Evolutionary conservation across 2,797 vertebrate species (phyloP).

Genomic region (Kryptopterus vitreolus): DNA sequence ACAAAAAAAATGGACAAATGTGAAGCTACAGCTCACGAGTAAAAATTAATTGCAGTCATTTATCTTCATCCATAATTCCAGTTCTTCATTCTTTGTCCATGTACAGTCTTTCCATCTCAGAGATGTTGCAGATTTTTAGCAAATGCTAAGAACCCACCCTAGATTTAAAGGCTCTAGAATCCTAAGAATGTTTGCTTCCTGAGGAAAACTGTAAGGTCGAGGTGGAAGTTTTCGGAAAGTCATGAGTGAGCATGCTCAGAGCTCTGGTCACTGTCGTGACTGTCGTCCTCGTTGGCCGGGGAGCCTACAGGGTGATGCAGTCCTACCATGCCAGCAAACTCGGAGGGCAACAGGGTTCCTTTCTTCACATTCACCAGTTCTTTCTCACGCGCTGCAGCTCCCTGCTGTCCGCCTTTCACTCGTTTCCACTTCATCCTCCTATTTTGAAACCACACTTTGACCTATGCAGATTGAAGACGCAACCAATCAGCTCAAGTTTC

Average conservation of each 20-base stretch:
- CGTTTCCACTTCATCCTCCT: constrained; percentile 90
- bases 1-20: constrained; percentile 63
- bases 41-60: constrained; percentile 12
- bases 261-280: constrained; percentile 87
- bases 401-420: constrained; percentile 88
- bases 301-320: constrained; percentile 82
- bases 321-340: constrained; percentile 82
- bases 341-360: constrained; percentile 83
- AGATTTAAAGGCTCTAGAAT: constrained; percentile 33
- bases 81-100: not conserved
- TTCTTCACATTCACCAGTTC: constrained; percentile 91
- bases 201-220: constrained; percentile 47
- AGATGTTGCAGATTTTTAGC: constrained; percentile 3
- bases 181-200: constrained; percentile 50
- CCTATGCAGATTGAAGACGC: constrained; percentile 63
- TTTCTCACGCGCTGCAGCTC: constrained; percentile 83
- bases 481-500: constrained; percentile 6
- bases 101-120: constrained; percentile 13
- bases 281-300: constrained; percentile 81
- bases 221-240: constrained; percentile 58
- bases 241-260: constrained; percentile 87
- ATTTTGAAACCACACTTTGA: constrained; percentile 92
- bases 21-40: constrained; percentile 44
- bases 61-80: constrained; percentile 14
- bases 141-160: constrained; percentile 8